phyloP scores from a whole-genome alignment of 2,113 vertebrate genomes.

The Marmota monax region DNA sequence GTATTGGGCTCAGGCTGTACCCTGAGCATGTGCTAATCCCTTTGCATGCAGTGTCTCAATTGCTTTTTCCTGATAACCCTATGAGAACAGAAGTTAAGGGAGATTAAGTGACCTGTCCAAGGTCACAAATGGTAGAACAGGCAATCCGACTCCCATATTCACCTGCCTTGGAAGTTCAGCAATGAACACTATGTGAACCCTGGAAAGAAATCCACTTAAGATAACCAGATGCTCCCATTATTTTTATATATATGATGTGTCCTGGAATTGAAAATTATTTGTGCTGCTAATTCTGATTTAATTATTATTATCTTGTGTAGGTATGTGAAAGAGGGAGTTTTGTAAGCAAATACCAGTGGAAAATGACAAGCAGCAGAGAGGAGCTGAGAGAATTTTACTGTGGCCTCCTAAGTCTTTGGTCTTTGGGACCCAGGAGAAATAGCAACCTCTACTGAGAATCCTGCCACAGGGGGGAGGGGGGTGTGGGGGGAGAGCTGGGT shows the following conservation, averaged over 20 bases:
- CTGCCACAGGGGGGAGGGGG: neutral
- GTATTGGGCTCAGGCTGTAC: fast-evolving
- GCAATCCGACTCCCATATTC: neutral
- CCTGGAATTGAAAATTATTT: neutral
- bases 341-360: neutral
- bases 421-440: neutral
- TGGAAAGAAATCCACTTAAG: neutral
- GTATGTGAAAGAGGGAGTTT: neutral
- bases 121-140: neutral
- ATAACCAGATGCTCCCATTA: neutral
- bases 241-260: neutral
- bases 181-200: neutral
- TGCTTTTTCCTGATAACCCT: neutral
- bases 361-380: neutral
- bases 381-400: neutral
- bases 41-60: neutral
- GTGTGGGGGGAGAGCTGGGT: neutral
- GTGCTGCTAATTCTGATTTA: neutral
- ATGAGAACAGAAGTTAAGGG: neutral
- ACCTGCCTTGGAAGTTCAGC: neutral
- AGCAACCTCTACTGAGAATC: neutral
- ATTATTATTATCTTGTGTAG: neutral
- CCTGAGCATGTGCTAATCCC: neutral
- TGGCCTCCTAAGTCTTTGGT: neutral
- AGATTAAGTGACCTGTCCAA: neutral